Base-by-base conservation (phyloP, 2,797 vertebrate genomes). In the Myiotriccus ornatus region DNA sequence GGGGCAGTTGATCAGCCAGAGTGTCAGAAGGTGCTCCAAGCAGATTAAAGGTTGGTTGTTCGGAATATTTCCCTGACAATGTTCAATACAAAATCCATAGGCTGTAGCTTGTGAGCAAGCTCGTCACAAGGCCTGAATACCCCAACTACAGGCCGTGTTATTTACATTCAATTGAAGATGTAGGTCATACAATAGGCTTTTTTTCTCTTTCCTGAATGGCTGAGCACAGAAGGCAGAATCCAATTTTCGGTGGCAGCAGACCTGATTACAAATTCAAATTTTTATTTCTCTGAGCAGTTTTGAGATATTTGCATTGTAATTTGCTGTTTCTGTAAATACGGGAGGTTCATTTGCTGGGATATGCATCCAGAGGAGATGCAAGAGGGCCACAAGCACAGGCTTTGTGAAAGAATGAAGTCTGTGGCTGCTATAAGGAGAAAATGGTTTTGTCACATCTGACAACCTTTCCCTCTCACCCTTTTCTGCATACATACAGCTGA, bases 91-190 rank as follows among this genome's bases (percentile, higher is more conserved):
- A 86, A 76, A 91, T 74, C 70, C 67, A 53, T 39, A 73, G 69
- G 49, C 79, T 78, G 49, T 43, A 52, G 53, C 79, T 87, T 10
- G 1, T 76, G 65, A 87, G 50, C 21, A 35, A 84, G 47, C 74
- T 89, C 0, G 0, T 94, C 41, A 49, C 1, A 3, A 86, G 59
- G 41, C 73, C 49, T 73, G 70, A 65, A 49, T 69, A 71, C 21
- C 57, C 73, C 65, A 62, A 32, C 32, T 57, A 30, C 43, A 28
- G 71, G 39, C 79, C 52, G 46, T 87, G 89, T 88, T 96, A 94
- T 93, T 96, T 92, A 94, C 93, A 86, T 96, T 93, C 22, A 34
- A 41, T 91, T 93, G 81, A 86, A 95, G 92, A 92, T 94, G 83
- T 91, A 88, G 95, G 91, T 96, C 94, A 91, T 50, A 85, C 55